A percentile compares a stretch with the other conserved stretches of the same genome.
Conservation (phyloP, 2,113 vertebrate species). For the Meleagris gallopavo region DNA sequence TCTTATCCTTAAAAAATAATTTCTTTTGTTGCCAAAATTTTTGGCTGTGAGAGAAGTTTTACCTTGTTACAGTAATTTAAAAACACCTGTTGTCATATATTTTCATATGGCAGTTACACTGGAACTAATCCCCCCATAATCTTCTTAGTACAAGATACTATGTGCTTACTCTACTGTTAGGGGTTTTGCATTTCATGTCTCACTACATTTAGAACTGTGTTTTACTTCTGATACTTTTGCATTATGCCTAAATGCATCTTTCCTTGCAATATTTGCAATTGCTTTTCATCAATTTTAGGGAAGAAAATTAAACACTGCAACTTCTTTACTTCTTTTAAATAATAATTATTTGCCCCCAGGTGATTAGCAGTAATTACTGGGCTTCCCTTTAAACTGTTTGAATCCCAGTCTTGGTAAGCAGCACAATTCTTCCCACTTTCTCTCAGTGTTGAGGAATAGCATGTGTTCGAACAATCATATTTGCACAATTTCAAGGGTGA, state of each 20-base stretch:
- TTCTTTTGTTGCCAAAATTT: constrained; percentile 45
- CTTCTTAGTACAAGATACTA: background rate
- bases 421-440: background rate
- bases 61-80: constrained; percentile 62
- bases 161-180: background rate
- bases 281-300: background rate
- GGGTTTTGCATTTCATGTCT: constrained; percentile 34
- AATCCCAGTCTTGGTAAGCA: background rate
- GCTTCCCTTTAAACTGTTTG: background rate
- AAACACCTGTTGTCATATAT: constrained; percentile 68
- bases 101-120: constrained; percentile 46
- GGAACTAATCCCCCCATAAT: constrained; percentile 64
- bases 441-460: background rate
- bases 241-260: background rate
- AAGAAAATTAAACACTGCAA: background rate
- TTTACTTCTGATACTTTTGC: background rate
- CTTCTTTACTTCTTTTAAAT: background rate
- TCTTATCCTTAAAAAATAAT: constrained; percentile 16
- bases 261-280: background rate
- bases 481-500: background rate
- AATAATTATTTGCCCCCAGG: background rate
- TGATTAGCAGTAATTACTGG: background rate
- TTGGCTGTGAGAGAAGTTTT: constrained; percentile 37
- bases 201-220: constrained; percentile 7
- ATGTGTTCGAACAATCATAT: background rate